Conservation (phyloP, 2,888 invertebrate species). For the Syrista parreyssii region DNA sequence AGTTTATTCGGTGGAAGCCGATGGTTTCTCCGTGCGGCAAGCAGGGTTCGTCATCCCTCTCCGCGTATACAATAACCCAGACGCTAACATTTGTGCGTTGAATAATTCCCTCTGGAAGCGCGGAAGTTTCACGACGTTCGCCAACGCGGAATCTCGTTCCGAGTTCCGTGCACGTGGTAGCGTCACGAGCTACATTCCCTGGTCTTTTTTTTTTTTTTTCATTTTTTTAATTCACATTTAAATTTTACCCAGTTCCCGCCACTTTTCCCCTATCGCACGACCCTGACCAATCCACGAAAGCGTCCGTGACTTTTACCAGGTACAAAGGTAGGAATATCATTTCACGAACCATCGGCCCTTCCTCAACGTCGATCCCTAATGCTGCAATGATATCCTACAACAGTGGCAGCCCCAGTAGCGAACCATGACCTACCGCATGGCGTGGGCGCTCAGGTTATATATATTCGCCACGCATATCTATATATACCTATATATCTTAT, state of each 20-base stretch:
- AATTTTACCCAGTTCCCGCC: neutral
- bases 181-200: neutral
- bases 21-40: neutral
- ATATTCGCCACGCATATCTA: neutral
- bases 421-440: conserved; percentile 15
- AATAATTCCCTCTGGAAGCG: neutral
- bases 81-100: neutral
- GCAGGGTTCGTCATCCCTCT: neutral
- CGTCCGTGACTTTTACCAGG: neutral
- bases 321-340: neutral
- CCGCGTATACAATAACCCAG: neutral
- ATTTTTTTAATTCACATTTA: neutral
- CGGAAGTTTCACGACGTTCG: neutral
- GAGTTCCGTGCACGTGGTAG: neutral
- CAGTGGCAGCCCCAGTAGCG: neutral
- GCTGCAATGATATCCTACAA: neutral
- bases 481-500: conserved; percentile 17
- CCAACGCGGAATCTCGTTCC: neutral
- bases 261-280: neutral
- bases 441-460: neutral
- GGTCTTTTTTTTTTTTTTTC: neutral
- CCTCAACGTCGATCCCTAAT: neutral
- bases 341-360: neutral
- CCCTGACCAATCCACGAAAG: neutral
- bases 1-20: neutral